Percentiles rank a stretch among this genome's conserved stretches.
Conservation (phyloP, 2,888 invertebrate species). For the Lamproptera curius region DNA sequence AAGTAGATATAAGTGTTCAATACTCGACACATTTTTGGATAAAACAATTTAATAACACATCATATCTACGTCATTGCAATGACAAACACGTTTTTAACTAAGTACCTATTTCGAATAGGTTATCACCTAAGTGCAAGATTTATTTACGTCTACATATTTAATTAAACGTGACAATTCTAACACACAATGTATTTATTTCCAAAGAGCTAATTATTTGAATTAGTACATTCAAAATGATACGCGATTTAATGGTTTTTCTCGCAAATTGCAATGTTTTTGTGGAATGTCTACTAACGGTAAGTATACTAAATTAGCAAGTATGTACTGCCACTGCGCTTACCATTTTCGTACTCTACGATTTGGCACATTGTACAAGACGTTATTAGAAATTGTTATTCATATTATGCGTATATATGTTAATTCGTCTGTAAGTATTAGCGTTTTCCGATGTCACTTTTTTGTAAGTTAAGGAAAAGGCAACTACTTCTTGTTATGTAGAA, state of each 20-base stretch:
- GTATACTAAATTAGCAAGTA: conserved; percentile 8
- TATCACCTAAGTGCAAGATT: conserved; percentile 28
- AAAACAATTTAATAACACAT: conserved; percentile 26
- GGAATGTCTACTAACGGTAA: no score
- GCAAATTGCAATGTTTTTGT: no score
- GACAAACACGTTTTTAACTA: conserved; percentile 53
- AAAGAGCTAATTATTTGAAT: conserved; percentile 17
- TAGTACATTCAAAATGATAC: conserved; percentile 12
- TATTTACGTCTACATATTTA: conserved; percentile 22
- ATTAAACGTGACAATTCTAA: conserved; percentile 25
- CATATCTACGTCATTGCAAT: conserved; percentile 53
- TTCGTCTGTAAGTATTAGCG: not conserved
- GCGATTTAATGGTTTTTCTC: conserved; percentile 7
- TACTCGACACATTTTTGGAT: conserved; percentile 50
- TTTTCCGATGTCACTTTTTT: not conserved
- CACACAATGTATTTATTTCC: conserved; percentile 23
- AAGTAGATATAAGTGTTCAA: conserved; percentile 37
- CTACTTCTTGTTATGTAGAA: not conserved
- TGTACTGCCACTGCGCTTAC: conserved; percentile 12
- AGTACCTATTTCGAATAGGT: conserved; percentile 33
- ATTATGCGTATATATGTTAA: conserved; percentile 12
- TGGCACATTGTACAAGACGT: conserved; percentile 44
- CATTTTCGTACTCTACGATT: conserved; percentile 37
- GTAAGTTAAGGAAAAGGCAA: not conserved
- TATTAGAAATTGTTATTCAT: conserved; percentile 11